Evolutionary conservation across 2,113 vertebrate species (phyloP).

Genomic region (Odontophorus gujanensis): DNA sequence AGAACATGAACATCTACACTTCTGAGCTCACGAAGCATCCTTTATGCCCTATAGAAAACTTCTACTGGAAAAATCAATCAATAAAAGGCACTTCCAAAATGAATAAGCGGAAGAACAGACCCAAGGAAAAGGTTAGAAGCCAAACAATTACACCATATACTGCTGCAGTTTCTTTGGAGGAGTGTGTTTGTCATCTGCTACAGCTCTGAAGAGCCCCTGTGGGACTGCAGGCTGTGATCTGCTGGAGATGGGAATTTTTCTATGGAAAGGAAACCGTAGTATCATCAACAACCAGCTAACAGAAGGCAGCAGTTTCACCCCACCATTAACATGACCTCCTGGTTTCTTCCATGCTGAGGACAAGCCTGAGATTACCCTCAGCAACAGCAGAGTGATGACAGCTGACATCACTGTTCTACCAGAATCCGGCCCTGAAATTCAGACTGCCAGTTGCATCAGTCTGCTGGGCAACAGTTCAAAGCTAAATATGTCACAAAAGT

Average conservation of each 20-base stretch:
- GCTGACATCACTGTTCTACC: constrained; percentile 50
- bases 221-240: neutral
- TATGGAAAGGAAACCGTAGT: constrained; percentile 11
- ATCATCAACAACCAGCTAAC: neutral
- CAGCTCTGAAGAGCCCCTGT: neutral
- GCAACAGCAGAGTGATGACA: constrained; percentile 54
- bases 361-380: constrained; percentile 38
- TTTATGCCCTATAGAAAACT: neutral
- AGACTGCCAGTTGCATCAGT: constrained; percentile 60
- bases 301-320: neutral
- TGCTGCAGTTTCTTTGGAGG: neutral
- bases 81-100: neutral
- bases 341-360: constrained; percentile 4
- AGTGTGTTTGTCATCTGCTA: neutral
- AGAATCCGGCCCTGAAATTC: constrained; percentile 54
- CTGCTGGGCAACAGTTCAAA: constrained; percentile 65
- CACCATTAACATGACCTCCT: neutral
- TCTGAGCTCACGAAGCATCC: neutral
- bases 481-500: constrained; percentile 30
- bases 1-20: neutral
- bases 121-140: neutral
- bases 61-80: neutral
- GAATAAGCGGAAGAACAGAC: neutral
- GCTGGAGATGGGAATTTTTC: constrained; percentile 5
- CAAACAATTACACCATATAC: neutral